phyloP scores from a whole-genome alignment of 2,113 vertebrate species.

The Cheirogaleus medius region DNA sequence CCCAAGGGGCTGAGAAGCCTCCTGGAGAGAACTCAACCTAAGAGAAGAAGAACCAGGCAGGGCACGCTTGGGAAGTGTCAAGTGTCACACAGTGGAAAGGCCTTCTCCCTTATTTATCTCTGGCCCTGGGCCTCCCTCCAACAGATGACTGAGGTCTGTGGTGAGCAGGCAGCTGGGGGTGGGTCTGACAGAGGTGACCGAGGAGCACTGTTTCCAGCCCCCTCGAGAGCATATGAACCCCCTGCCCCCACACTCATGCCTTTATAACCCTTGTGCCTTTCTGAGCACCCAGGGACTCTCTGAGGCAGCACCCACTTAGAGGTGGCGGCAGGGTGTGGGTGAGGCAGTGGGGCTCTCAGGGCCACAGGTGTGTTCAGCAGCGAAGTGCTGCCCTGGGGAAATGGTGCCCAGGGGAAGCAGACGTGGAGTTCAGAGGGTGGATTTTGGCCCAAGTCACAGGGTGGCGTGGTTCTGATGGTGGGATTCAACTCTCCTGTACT shows the following conservation, averaged over 20 bases:
- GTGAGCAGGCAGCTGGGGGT: not conserved
- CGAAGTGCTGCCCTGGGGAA: not conserved
- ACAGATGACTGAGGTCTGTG: not conserved
- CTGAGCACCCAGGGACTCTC: not conserved
- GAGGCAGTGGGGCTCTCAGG: not conserved
- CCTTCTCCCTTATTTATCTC: not conserved
- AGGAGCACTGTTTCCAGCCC: not conserved
- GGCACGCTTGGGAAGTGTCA: not conserved
- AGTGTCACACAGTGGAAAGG: accelerated
- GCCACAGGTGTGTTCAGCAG: not conserved
- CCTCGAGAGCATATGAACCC: not conserved
- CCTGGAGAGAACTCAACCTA: not conserved
- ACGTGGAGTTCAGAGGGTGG: not conserved
- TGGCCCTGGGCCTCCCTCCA: not conserved
- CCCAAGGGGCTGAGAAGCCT: not conserved
- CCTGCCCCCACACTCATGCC: too few relatives aligned
- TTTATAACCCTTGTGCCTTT: not conserved
- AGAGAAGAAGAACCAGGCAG: not conserved
- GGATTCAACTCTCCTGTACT: not conserved
- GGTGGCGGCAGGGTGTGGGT: not conserved
- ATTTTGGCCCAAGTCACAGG: not conserved
- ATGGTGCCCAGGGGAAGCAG: not conserved
- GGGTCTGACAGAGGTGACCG: not conserved
- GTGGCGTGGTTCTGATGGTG: not conserved
- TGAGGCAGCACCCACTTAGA: not conserved